phyloP scores from a whole-genome alignment of 1,140 invertebrate species.

The Drosophila trapezifrons region DNA sequence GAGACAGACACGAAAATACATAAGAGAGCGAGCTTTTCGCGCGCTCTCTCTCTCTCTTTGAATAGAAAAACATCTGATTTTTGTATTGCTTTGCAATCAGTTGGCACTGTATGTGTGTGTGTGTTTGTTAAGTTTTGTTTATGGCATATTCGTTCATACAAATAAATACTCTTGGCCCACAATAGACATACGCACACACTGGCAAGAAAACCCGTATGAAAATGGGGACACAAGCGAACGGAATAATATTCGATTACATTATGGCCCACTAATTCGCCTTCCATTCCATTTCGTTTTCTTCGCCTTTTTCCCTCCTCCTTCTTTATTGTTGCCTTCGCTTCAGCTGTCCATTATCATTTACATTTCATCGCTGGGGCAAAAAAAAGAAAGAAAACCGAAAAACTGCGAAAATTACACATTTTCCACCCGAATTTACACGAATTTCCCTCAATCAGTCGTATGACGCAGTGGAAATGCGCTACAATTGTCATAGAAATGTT shows the following conservation, averaged over 20 bases:
- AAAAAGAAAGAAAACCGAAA: not conserved
- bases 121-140: constrained; percentile 65
- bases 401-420: constrained; percentile 21
- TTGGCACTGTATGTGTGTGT: constrained; percentile 44
- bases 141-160: constrained; percentile 54
- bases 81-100: constrained; percentile 72
- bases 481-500: constrained; percentile 27
- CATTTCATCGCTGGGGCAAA: constrained; percentile 15
- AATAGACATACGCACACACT: constrained; percentile 56
- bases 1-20: constrained; percentile 56
- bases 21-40: constrained; percentile 23
- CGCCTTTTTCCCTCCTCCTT: not conserved
- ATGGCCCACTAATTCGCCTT: constrained; percentile 35
- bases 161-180: constrained; percentile 74
- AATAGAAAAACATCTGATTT: constrained; percentile 80
- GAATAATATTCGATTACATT: constrained; percentile 81
- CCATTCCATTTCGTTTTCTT: constrained; percentile 16
- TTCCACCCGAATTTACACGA: constrained; percentile 25
- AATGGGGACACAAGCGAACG: constrained; percentile 78
- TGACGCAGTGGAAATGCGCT: constrained; percentile 62
- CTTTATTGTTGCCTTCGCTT: constrained; percentile 24
- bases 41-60: constrained; percentile 35
- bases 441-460: constrained; percentile 13
- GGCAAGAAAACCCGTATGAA: constrained; percentile 56
- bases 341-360: constrained; percentile 49